phyloP scores from a whole-genome alignment of 1,140 invertebrate genomes.

The Microplitis mediator region DNA sequence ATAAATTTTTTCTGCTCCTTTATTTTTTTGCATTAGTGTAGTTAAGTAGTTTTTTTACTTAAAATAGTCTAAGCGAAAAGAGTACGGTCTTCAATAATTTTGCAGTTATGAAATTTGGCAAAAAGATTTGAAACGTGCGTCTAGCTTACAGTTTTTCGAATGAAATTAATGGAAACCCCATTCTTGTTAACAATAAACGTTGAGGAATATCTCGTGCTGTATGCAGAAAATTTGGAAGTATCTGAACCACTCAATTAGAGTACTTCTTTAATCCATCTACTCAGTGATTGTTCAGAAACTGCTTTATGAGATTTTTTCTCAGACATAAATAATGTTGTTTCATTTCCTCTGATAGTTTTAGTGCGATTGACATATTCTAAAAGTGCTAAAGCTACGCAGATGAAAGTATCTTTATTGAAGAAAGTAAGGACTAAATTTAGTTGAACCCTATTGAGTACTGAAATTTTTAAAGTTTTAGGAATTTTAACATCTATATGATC shows the following conservation, averaged over 20 bases:
- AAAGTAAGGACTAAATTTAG: conserved; percentile 15
- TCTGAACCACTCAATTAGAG: conserved; percentile 23
- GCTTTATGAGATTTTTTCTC: conserved; percentile 21
- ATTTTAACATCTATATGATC: conserved; percentile 23
- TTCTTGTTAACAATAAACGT: conserved; percentile 21
- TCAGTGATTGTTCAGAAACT: conserved; percentile 23
- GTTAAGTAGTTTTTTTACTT: background rate
- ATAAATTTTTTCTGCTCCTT: no score
- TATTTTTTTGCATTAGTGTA: no score
- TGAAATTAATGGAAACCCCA: conserved; percentile 12
- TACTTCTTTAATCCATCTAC: conserved; percentile 26
- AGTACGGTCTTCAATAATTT: background rate
- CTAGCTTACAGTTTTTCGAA: conserved; percentile 23
- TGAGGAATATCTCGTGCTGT: conserved; percentile 24
- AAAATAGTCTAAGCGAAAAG: conserved; percentile 18
- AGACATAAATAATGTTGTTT: conserved; percentile 16
- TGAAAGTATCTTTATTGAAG: background rate
- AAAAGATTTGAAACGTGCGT: conserved; percentile 13
- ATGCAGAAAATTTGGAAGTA: conserved; percentile 20
- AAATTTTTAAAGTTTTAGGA: conserved; percentile 21
- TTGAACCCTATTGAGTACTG: background rate
- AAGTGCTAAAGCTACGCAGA: conserved; percentile 22
- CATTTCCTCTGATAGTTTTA: background rate
- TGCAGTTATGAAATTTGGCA: conserved; percentile 18
- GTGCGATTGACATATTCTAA: conserved; percentile 7